Evolutionary conservation across 2,888 invertebrate species (phyloP).

Genomic region (Dyspetes luteomarginatus): DNA sequence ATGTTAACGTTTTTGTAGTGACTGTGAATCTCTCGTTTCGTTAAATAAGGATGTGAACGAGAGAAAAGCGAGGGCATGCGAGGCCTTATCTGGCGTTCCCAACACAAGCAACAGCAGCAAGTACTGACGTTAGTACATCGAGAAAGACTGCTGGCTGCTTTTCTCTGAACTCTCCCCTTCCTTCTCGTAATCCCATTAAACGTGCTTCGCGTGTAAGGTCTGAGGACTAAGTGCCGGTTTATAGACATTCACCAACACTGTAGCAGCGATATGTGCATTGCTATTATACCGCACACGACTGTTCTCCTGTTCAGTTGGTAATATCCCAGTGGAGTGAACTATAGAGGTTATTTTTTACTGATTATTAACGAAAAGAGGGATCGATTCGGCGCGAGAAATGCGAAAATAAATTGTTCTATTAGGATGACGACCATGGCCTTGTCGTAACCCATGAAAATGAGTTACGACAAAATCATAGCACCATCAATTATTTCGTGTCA

Average conservation of each 20-base stretch:
- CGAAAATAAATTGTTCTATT: constrained; percentile 30
- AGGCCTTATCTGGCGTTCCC: constrained; percentile 49
- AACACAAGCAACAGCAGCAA: constrained; percentile 32
- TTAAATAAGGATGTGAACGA: constrained; percentile 42
- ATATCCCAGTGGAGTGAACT: neutral
- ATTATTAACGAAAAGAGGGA: neutral
- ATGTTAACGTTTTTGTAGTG: constrained; percentile 13
- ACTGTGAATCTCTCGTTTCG: constrained; percentile 30
- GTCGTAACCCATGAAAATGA: neutral
- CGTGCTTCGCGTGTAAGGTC: constrained; percentile 51
- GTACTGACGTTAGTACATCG: constrained; percentile 7
- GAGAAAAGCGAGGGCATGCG: constrained; percentile 8
- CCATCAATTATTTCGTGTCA: neutral
- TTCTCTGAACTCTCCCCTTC: neutral
- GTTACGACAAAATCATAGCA: neutral
- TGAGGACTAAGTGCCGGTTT: constrained; percentile 59
- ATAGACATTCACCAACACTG: constrained; percentile 54
- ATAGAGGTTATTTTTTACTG: neutral
- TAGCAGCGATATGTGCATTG: constrained; percentile 16
- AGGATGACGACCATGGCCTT: constrained; percentile 3
- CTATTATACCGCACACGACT: neutral
- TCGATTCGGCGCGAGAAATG: constrained; percentile 3
- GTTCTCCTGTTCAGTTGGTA: neutral
- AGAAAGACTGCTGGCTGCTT: constrained; percentile 8
- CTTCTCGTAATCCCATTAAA: constrained; percentile 61